Evolutionary conservation across 2,797 vertebrate genomes (phyloP), one percentile per base, ranked within the genome.

Genomic region (Lithobates sylvaticus): DNA sequence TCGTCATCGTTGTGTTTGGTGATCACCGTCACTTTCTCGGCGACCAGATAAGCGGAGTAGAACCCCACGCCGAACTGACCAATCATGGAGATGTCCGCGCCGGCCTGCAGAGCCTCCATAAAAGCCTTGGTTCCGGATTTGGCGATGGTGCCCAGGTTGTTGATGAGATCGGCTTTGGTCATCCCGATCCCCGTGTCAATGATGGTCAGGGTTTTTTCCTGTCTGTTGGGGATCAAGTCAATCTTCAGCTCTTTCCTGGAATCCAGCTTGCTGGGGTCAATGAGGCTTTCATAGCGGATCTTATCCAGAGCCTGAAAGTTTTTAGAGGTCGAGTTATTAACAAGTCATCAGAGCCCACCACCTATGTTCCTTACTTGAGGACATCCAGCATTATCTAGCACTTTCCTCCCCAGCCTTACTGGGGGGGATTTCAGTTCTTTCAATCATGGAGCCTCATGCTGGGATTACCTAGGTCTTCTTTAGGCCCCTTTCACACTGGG

Each of bases 1-100:
- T 95, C 93, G 3, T 94, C 94, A 84, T 95, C 94, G 0, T 92
- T 95, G 91, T 96, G 94, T 88, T 96, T 95, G 89, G 93, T 96
- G 88, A 96, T 91, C 73, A 95, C 70, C 0, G 94, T 94, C 88
- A 96, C 89, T 10, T 91, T 94, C 88, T 96, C 96, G 2, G 95
- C 93, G 78, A 93, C 92, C 73, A 95, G 90, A 86, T 94, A 95
- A 34, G 94, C 93, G 0, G 95, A 96, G 90, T 96, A 96, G 91
- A 94, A 96, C 84, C 95, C 95, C 69, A 96, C 93, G 69, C 93
- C 93, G 16, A 96, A 95, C 81, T 95, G 94, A 6, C 93, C 93
- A 1, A 91, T 95, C 93, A 95, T 94, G 67, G 95, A 96, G 89
- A 96, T 94, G 89, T 94, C 95, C 2, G 93, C 94, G 88, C 86